These are phyloP conservation scores for Acanthisitta chloris DNA, from an alignment of 2,113 vertebrate genomes.

Conservation along the genomic window DNA sequence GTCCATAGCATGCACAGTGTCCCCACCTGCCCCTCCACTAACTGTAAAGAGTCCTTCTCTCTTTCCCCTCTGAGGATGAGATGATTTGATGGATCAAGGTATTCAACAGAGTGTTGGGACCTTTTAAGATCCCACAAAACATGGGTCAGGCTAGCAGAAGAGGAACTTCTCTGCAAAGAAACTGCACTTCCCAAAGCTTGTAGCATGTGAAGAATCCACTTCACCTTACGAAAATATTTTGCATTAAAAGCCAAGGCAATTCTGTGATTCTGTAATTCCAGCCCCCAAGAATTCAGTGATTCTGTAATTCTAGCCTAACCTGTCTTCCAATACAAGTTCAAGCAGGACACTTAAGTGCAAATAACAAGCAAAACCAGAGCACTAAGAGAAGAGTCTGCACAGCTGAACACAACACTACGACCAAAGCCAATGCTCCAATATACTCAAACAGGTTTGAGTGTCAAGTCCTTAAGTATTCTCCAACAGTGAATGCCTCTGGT, in stretches of 20 bases:
- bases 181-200: not conserved
- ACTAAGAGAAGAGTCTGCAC: not conserved
- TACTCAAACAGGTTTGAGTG: not conserved
- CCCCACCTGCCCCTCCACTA: not conserved
- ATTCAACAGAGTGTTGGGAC: not conserved
- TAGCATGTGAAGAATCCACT: not conserved
- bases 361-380: not conserved
- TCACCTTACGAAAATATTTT: not conserved
- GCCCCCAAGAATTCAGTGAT: no score
- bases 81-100: not conserved
- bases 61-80: not conserved
- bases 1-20: rapidly evolving
- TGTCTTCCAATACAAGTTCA: not conserved
- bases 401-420: not conserved
- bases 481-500: not conserved
- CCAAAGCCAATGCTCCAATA: not conserved
- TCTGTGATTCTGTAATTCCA: no score
- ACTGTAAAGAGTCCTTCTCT: not conserved
- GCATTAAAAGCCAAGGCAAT: not conserved
- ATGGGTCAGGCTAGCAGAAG: not conserved
- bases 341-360: not conserved
- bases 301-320: not conserved
- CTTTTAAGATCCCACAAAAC: not conserved
- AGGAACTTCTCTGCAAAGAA: not conserved
- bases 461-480: not conserved